A percentile compares a stretch with the other conserved stretches of the same genome.
phyloP scores from a whole-genome alignment of 2,797 vertebrate genomes.

The Acanthurus tractus region DNA sequence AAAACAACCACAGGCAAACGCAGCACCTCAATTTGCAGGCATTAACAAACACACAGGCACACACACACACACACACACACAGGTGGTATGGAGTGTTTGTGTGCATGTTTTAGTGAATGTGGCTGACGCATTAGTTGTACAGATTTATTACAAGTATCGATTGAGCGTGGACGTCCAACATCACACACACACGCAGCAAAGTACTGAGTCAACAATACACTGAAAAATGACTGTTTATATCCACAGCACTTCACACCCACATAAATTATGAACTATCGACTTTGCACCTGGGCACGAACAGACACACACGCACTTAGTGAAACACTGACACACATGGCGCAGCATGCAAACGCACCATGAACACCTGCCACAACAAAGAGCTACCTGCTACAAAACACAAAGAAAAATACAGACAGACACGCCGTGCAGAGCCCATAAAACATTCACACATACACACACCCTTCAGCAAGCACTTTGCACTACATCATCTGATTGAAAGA shows the following conservation, averaged over 20 bases:
- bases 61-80: conserved; percentile 18
- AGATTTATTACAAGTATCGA: conserved; percentile 87
- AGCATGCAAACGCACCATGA: conserved; percentile 64
- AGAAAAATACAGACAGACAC: conserved; percentile 27
- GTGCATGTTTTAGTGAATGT: conserved; percentile 49
- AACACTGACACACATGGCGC: conserved; percentile 44
- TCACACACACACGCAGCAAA: conserved; percentile 63
- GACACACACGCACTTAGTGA: conserved; percentile 29
- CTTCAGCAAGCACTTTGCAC: conserved; percentile 6
- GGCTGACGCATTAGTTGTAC: conserved; percentile 75
- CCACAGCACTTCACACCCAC: conserved; percentile 75
- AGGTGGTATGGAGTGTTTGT: conserved; percentile 15
- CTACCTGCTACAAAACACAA: conserved; percentile 60
- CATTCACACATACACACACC: conserved; percentile 14
- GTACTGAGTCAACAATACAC: conserved; percentile 83
- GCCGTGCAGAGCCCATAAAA: conserved; percentile 21
- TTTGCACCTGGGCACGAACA: conserved; percentile 60
- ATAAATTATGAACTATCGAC: conserved; percentile 79
- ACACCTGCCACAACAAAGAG: conserved; percentile 75
- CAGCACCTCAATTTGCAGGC: conserved; percentile 64
- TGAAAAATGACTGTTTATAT: conserved; percentile 86
- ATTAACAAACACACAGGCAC: conserved; percentile 36
- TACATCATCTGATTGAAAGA: conserved; percentile 54
- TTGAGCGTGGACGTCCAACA: conserved; percentile 75
- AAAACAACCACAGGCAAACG: conserved; percentile 70